Conservation (phyloP, 1,140 invertebrate species). For the Ericerus pela region DNA sequence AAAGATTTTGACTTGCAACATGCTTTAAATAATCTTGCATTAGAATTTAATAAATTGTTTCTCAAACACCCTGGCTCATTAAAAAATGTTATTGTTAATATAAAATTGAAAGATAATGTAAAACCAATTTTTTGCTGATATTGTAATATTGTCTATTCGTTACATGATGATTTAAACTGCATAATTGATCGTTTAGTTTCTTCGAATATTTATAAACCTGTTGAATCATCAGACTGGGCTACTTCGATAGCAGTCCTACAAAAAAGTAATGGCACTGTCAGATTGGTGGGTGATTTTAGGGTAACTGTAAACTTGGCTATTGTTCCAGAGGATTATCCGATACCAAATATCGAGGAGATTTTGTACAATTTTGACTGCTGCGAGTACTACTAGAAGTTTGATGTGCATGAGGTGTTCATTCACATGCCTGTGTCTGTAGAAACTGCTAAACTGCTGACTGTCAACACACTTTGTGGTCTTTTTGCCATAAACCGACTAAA, state of each 20-base stretch:
- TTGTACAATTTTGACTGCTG: constrained; percentile 20
- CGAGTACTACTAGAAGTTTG: constrained; percentile 23
- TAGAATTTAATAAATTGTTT: constrained; percentile 13
- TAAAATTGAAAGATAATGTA: constrained; percentile 11
- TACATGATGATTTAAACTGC: constrained; percentile 20
- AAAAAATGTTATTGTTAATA: constrained; percentile 1
- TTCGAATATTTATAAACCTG: constrained; percentile 17
- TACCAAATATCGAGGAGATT: constrained; percentile 19
- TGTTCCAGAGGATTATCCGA: constrained; percentile 16
- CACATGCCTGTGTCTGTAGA: constrained; percentile 25
- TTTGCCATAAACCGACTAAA: constrained; percentile 25
- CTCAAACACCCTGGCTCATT: not conserved
- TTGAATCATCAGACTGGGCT: constrained; percentile 34
- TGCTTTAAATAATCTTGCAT: no score
- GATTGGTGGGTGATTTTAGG: constrained; percentile 37
- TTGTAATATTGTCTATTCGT: constrained; percentile 25
- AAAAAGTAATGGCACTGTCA: constrained; percentile 32
- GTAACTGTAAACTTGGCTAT: constrained; percentile 29
- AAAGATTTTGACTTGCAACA: no score
- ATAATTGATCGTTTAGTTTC: constrained; percentile 20
- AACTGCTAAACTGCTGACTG: constrained; percentile 23
- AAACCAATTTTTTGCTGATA: constrained; percentile 27
- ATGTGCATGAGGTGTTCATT: constrained; percentile 25
- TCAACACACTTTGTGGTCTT: constrained; percentile 26
- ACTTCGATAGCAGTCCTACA: constrained; percentile 35